Percentiles rank a stretch among this genome's conserved stretches.
phyloP scores from a whole-genome alignment of 1,140 invertebrate species.

The Sitophilus oryzae region DNA sequence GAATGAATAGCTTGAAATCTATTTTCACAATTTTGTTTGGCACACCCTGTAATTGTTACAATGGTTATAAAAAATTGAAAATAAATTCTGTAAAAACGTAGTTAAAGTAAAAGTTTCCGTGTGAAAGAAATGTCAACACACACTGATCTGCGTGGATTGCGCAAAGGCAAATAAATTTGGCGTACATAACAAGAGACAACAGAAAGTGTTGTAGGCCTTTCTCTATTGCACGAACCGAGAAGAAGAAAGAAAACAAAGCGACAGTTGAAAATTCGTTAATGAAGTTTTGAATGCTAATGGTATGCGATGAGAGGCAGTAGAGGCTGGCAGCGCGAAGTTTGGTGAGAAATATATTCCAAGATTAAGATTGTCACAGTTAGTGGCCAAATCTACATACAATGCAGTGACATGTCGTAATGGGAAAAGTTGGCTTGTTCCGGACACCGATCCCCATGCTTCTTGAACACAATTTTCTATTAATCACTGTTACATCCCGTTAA shows the following conservation, averaged over 20 bases:
- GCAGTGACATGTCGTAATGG: conserved; percentile 43
- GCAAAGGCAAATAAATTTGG: not conserved
- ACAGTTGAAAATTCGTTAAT: conserved; percentile 10
- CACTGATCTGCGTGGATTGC: not conserved
- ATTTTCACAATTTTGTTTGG: no score
- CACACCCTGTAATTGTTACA: no score
- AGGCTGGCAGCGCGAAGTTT: conserved; percentile 16
- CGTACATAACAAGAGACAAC: not conserved
- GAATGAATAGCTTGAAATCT: no score
- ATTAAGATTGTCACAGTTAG: conserved; percentile 43
- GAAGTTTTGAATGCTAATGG: conserved; percentile 14
- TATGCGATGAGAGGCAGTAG: conserved; percentile 17
- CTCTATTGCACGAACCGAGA: not conserved
- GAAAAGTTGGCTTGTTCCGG: conserved; percentile 36
- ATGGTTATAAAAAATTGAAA: not conserved
- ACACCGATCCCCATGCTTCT: conserved; percentile 36
- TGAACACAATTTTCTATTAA: conserved; percentile 43
- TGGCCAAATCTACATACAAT: conserved; percentile 43
- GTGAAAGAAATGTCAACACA: not conserved
- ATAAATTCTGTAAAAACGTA: not conserved
- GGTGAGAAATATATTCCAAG: conserved; percentile 37
- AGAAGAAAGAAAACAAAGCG: conserved; percentile 9
- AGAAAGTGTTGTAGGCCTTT: not conserved
- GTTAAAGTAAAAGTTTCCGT: no score
- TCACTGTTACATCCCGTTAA: conserved; percentile 44